Conservation (phyloP, 2,113 vertebrate genomes). For the Hippocampus comes region DNA sequence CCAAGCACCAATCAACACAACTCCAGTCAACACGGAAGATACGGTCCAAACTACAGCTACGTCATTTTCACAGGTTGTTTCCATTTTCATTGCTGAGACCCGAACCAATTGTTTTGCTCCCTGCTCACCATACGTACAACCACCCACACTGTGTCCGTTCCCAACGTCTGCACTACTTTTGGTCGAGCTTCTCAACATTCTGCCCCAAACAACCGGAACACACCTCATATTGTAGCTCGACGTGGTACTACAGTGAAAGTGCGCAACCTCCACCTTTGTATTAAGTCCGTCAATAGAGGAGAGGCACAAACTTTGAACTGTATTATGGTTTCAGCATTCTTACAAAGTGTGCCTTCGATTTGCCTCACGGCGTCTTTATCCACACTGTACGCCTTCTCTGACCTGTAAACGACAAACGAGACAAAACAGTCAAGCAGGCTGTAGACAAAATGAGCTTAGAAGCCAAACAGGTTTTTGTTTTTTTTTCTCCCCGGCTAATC, state of each 20-base stretch:
- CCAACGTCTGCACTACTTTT: too few species aligned
- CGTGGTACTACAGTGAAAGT: too few species aligned
- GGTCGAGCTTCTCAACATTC: too few species aligned
- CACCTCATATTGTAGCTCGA: too few species aligned
- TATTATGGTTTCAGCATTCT: conserved; percentile 8
- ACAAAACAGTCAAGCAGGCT: not conserved
- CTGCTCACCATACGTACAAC: too few species aligned
- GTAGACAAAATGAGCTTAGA: conserved; percentile 36
- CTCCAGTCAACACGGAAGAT: not conserved
- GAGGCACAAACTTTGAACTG: too few species aligned
- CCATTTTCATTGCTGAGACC: too few species aligned
- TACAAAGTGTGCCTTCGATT: conserved; percentile 63
- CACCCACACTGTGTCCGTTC: not conserved
- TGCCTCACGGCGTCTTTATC: conserved; percentile 58
- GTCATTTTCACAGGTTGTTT: too few species aligned
- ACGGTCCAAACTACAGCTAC: too few species aligned
- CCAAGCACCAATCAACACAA: not conserved
- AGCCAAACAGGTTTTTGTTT: conserved; percentile 28
- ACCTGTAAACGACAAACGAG: conserved; percentile 46
- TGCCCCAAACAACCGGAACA: not conserved
- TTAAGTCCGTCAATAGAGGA: too few species aligned
- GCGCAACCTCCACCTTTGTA: too few species aligned
- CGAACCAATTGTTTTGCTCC: too few species aligned
- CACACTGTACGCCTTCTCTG: conserved; percentile 58
- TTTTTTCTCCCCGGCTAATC: conserved; percentile 10